Evolutionary conservation across 2,888 invertebrate species (phyloP).

Genomic region (Strigamia transsilvanica): DNA sequence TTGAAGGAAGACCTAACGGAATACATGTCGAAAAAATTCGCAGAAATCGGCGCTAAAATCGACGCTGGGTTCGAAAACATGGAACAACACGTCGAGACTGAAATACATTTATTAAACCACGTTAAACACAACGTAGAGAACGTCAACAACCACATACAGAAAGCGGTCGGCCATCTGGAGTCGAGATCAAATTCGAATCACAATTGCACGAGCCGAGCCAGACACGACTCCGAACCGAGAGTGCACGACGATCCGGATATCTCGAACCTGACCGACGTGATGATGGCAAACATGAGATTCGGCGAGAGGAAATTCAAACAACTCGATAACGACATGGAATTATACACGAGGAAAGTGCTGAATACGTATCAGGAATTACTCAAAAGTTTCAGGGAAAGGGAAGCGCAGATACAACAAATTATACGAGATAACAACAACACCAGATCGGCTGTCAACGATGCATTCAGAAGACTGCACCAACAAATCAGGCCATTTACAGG

Average conservation of each 20-base stretch:
- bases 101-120: not conserved
- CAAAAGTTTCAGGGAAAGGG: slow-evolving; percentile 67
- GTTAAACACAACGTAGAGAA: not conserved
- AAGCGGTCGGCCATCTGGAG: not conserved
- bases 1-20: slow-evolving; percentile 55
- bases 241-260: not conserved
- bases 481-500: slow-evolving; percentile 57
- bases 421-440: slow-evolving; percentile 68
- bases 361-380: slow-evolving; percentile 73
- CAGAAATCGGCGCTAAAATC: slow-evolving; percentile 12
- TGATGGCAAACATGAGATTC: slow-evolving; percentile 54
- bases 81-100: slow-evolving; percentile 24
- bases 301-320: slow-evolving; percentile 57
- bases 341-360: slow-evolving; percentile 67
- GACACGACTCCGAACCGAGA: slow-evolving; percentile 11
- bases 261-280: slow-evolving; percentile 55
- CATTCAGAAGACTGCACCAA: slow-evolving; percentile 60
- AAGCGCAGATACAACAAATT: slow-evolving; percentile 68
- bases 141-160: slow-evolving; percentile 48
- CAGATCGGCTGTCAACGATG: slow-evolving; percentile 68
- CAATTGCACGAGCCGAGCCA: slow-evolving; percentile 28
- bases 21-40: slow-evolving; percentile 46
- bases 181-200: not conserved
- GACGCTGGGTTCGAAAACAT: slow-evolving; percentile 29
- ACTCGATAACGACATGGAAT: slow-evolving; percentile 58